Evolutionary conservation across 2,113 vertebrate genomes (phyloP).

Genomic region (Catagonus wagneri): DNA sequence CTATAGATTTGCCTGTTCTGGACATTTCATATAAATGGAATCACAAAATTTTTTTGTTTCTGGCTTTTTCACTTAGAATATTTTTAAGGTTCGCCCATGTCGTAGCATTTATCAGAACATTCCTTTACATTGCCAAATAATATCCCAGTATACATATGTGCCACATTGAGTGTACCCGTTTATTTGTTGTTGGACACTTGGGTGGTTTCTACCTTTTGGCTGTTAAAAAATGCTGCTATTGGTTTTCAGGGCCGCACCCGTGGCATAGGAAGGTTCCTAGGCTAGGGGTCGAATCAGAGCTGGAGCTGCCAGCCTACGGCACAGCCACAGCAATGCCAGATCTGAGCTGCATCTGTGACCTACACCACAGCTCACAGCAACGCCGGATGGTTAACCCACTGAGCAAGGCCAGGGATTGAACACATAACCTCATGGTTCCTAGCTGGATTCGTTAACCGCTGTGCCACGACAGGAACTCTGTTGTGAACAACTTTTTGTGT

Average conservation of each 20-base stretch:
- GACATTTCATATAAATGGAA: neutral
- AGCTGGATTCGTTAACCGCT: too few relatives aligned
- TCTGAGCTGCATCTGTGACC: too few relatives aligned
- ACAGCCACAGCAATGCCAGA: too few relatives aligned
- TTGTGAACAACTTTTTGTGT: neutral
- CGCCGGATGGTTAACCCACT: too few relatives aligned
- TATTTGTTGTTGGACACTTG: neutral
- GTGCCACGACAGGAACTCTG: too few relatives aligned
- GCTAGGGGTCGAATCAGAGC: too few relatives aligned
- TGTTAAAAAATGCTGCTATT: neutral
- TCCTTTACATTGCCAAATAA: neutral
- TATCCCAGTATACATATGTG: neutral
- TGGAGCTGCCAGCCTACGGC: too few relatives aligned
- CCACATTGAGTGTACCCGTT: neutral
- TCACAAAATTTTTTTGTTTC: neutral
- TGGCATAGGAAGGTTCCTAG: too few relatives aligned
- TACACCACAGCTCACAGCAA: too few relatives aligned
- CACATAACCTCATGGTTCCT: too few relatives aligned
- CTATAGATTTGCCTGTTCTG: neutral
- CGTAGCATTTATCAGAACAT: neutral
- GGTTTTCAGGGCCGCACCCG: too few relatives aligned
- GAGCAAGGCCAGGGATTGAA: too few relatives aligned
- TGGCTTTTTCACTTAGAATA: neutral
- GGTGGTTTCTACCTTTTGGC: neutral
- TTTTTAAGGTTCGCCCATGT: neutral